Percentiles rank a stretch among this genome's conserved stretches.
Conservation (phyloP, 2,797 vertebrate genomes). For the Eulemur albifrons region DNA sequence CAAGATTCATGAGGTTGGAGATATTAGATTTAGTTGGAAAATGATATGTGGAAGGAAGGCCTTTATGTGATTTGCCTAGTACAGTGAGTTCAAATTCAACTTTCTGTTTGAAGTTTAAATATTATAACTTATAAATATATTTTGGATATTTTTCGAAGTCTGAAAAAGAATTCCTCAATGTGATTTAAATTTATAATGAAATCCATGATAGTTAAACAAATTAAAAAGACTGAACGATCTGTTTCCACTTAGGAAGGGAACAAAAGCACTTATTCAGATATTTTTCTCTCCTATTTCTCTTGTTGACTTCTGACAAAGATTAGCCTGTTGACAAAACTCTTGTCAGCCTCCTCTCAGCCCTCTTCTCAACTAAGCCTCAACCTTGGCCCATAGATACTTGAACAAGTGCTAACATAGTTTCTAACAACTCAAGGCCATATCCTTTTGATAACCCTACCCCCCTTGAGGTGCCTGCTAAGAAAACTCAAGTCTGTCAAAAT, state of each 20-base stretch:
- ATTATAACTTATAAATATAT: neutral
- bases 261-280: neutral
- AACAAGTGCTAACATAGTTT: neutral
- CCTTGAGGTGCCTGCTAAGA: neutral
- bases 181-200: neutral
- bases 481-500: neutral
- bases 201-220: neutral
- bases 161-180: neutral
- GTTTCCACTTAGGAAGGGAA: neutral
- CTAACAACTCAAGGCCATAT: neutral
- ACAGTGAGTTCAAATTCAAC: neutral
- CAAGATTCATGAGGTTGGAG: neutral
- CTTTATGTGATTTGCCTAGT: neutral
- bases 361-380: neutral
- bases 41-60: neutral
- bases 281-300: neutral
- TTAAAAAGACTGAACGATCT: neutral
- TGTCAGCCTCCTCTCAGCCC: neutral
- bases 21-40: neutral
- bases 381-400: neutral
- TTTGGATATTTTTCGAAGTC: neutral
- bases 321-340: neutral
- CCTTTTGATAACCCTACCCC: neutral
- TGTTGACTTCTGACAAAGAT: neutral
- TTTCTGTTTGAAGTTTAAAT: neutral